phyloP scores from a whole-genome alignment of 2,888 invertebrate species.

The Eupithecia vulgata region DNA sequence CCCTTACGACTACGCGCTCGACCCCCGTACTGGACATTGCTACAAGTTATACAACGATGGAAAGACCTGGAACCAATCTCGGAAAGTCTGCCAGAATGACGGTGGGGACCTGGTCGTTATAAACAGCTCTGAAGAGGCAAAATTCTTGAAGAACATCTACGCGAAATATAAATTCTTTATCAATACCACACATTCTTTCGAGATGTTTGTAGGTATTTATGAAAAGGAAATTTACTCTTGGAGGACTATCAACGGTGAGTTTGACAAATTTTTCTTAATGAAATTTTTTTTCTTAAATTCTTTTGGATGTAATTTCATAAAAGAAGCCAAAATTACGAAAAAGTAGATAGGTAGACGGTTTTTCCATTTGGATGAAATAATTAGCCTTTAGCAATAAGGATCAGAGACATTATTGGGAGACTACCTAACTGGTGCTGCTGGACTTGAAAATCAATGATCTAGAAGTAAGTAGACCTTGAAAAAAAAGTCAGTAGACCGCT shows the following conservation, averaged over 20 bases:
- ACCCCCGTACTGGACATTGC: not conserved
- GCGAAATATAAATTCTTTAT: not conserved
- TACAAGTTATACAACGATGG: not conserved
- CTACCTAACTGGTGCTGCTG: too few species aligned
- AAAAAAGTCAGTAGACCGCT: too few species aligned
- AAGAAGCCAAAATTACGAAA: not conserved
- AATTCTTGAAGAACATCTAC: not conserved
- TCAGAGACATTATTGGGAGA: too few species aligned
- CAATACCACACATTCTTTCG: not conserved
- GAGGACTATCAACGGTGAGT: constrained; percentile 1
- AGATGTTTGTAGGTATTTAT: constrained; percentile 1
- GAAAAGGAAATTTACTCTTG: not conserved
- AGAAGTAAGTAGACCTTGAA: too few species aligned
- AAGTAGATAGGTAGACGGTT: too few species aligned
- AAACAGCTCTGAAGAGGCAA: not conserved
- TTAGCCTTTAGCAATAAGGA: too few species aligned
- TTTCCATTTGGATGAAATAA: too few species aligned
- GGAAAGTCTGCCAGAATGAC: not conserved
- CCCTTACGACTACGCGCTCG: not conserved
- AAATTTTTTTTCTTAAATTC: too few species aligned
- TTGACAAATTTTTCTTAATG: not conserved
- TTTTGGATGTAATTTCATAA: too few species aligned
- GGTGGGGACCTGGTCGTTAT: not conserved
- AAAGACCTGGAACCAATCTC: not conserved
- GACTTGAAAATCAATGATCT: too few species aligned